Conservation (phyloP, 2,113 vertebrate genomes). For the Python bivittatus region DNA sequence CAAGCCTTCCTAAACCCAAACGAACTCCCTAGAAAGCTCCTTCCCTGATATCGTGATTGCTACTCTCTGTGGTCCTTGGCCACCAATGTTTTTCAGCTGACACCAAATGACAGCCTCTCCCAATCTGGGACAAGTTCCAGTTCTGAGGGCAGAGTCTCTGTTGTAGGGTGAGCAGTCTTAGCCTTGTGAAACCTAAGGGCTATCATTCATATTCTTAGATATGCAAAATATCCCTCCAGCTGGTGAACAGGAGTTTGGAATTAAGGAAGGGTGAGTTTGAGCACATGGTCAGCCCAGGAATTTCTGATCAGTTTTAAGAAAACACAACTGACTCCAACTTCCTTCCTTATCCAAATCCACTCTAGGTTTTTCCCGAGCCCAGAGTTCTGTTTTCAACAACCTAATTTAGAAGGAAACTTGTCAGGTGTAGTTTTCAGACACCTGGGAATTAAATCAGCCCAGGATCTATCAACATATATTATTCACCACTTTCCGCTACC, state of each 20-base stretch:
- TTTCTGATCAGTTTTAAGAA: background rate
- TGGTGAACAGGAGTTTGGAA: background rate
- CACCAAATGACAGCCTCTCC: background rate
- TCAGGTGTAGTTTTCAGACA: background rate
- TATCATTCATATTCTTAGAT: background rate
- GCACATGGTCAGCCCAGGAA: background rate
- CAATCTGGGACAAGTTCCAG: background rate
- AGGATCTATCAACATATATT: background rate
- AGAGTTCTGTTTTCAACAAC: background rate
- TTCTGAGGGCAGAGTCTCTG: background rate
- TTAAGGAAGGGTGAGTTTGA: background rate
- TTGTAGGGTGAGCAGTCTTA: background rate
- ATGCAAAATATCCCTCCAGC: background rate
- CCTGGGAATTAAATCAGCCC: background rate
- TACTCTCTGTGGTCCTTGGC: background rate
- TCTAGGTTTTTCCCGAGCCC: background rate
- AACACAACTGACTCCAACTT: background rate
- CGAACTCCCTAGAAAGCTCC: background rate
- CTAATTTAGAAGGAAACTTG: background rate
- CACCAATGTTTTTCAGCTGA: background rate
- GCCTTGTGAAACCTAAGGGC: background rate
- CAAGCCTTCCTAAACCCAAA: background rate
- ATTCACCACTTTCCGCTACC: background rate
- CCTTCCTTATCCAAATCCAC: background rate
- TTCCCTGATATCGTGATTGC: background rate